Percentiles rank a stretch among this genome's conserved stretches.
These are phyloP conservation scores for Adelphocoris suturalis DNA, from an alignment of 2,888 invertebrate species.

Conservation along the genomic window DNA sequence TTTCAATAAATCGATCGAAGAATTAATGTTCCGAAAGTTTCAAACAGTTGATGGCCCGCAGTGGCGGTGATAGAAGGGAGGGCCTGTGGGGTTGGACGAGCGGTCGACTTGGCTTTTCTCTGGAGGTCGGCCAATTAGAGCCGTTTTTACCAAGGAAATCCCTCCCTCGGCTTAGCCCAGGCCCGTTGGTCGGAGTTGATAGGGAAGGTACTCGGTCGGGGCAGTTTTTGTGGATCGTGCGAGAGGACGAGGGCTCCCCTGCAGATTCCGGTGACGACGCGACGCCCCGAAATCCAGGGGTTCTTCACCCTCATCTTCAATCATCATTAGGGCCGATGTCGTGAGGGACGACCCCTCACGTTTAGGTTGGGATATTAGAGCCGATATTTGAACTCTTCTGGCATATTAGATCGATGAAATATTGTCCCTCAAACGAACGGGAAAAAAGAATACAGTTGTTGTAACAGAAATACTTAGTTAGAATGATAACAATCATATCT, in stretches of 20 bases:
- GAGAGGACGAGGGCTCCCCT: not conserved
- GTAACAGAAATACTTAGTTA: no score
- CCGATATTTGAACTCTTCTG: no score
- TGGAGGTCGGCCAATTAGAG: constrained; percentile 39
- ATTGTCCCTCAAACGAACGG: no score
- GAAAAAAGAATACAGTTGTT: no score
- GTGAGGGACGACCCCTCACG: not conserved
- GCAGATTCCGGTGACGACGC: not conserved
- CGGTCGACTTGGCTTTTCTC: not conserved
- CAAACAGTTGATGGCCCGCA: not conserved
- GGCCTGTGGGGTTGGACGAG: not conserved
- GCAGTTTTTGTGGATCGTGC: not conserved
- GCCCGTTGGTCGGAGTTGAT: not conserved
- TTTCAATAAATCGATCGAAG: not conserved
- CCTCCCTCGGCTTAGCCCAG: not conserved
- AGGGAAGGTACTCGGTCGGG: not conserved
- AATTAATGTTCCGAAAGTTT: not conserved
- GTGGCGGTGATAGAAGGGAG: not conserved
- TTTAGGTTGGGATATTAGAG: no score
- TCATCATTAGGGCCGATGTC: constrained; percentile 11
- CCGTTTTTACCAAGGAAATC: constrained; percentile 8
- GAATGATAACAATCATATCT: no score
- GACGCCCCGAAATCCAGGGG: not conserved
- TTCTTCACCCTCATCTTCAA: constrained; percentile 28
- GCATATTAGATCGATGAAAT: no score